phyloP scores from a whole-genome alignment of 1,140 invertebrate species.

The Papilio machaon region DNA sequence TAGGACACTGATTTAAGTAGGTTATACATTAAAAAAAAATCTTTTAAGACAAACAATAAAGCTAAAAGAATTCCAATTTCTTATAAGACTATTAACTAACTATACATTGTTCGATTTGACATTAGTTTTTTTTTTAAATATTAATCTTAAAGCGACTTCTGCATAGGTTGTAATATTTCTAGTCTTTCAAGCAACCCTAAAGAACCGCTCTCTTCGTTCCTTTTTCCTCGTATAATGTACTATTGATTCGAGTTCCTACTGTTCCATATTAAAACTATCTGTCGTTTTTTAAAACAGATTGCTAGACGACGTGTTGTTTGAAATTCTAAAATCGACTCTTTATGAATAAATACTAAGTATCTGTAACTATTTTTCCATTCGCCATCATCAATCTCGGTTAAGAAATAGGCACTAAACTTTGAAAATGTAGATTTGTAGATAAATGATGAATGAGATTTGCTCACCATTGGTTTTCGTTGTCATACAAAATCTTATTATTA shows the following conservation, averaged over 20 bases:
- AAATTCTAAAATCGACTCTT: neutral
- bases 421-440: too few relatives aligned
- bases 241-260: neutral
- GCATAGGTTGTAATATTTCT: neutral
- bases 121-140: neutral
- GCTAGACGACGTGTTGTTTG: neutral
- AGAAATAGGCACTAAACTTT: too few relatives aligned
- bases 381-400: neutral
- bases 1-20: neutral
- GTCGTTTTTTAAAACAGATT: neutral
- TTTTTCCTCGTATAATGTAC: conserved; percentile 20
- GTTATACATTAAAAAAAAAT: neutral
- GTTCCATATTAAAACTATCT: neutral
- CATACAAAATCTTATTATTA: too few relatives aligned
- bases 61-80: neutral
- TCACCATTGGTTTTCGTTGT: too few relatives aligned
- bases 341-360: neutral
- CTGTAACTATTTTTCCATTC: neutral
- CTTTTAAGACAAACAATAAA: neutral
- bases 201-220: neutral
- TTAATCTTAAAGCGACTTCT: neutral
- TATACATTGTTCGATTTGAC: neutral
- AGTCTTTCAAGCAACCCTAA: neutral
- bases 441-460: too few relatives aligned
- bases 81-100: neutral